Evolutionary conservation across 2,113 vertebrate genomes (phyloP), one percentile per base, ranked within the genome.

Genomic region (Glareola pratincola): DNA sequence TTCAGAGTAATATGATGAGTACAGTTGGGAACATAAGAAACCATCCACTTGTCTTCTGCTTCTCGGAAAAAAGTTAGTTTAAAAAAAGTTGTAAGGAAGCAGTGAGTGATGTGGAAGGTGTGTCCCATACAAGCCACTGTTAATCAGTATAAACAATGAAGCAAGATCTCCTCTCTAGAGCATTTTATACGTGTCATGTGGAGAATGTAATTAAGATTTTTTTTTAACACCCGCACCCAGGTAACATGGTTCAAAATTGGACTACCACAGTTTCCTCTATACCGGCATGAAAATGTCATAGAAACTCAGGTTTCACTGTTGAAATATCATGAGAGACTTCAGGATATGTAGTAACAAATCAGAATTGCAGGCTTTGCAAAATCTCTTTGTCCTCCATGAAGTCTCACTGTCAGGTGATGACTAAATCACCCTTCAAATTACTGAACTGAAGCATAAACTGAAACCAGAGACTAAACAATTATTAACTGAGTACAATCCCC

Each of bases 41-140:
- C 7, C 14, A 29, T 27, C 39, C 12, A 22, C 12, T 74, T 91
- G 18, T 62, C 15, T 73, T 81, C n/a, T 92, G 18, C 27, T 91
- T 74, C 37, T 77, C n/a, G 62, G 3, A 47, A n/a, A 43, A 15
- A 50, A 48, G 2, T 39, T 66, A 29, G 36, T 54, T 86, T 7
- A 36, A 6, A 10, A 3, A 34, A 41, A 56, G 6, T 30, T 0
- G 0, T 41, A 84, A 21, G 16, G 80, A 78, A 57, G 22, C 26
- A 47, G 7, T 50, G 45, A 66, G 17, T 76, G 39, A 34, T 53
- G 18, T 57, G 15, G 26, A 64, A 73, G 30, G 14, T 63, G 15
- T 64, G 39, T 88, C 24, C 74, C 82, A 3, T 9, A 15, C 23
- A 74, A 91, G n/a, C n/a, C n/a, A 26, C 75, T 91, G 7, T 66